Evolutionary conservation across 2,797 vertebrate species (phyloP).

Genomic region (Girardinus metallicus): DNA sequence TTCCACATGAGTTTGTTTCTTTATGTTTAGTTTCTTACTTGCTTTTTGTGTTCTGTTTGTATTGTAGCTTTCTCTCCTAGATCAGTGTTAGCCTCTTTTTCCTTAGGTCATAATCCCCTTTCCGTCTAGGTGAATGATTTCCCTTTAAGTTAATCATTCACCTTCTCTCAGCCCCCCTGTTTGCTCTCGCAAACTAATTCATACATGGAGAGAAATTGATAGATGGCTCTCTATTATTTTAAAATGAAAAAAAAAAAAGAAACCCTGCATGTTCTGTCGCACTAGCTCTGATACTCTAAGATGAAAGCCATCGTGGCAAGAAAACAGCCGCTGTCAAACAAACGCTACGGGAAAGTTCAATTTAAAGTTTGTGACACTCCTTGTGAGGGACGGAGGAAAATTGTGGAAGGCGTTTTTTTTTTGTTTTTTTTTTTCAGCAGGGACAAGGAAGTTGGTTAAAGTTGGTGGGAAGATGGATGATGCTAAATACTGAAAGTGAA

Average conservation of each 20-base stretch:
- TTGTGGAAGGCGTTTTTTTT: neutral
- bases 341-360: neutral
- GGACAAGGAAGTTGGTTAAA: neutral
- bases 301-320: neutral
- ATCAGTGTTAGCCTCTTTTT: neutral
- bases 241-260: too few species aligned
- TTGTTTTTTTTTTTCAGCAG: neutral
- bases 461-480: neutral
- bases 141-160: too few species aligned
- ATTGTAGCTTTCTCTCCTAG: neutral
- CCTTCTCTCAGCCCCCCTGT: too few species aligned
- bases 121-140: neutral
- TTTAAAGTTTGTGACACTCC: neutral
- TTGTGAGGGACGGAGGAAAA: neutral
- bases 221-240: too few species aligned
- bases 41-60: neutral
- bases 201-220: too few species aligned
- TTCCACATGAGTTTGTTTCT: too few species aligned
- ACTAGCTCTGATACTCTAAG: neutral
- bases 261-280: neutral
- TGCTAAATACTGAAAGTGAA: neutral
- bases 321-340: neutral
- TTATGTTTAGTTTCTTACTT: neutral
- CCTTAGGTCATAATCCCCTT: neutral
- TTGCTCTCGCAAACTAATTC: too few species aligned